Base-by-base conservation (phyloP, 2,888 invertebrate species). In the Hybos culiciformis region DNA sequence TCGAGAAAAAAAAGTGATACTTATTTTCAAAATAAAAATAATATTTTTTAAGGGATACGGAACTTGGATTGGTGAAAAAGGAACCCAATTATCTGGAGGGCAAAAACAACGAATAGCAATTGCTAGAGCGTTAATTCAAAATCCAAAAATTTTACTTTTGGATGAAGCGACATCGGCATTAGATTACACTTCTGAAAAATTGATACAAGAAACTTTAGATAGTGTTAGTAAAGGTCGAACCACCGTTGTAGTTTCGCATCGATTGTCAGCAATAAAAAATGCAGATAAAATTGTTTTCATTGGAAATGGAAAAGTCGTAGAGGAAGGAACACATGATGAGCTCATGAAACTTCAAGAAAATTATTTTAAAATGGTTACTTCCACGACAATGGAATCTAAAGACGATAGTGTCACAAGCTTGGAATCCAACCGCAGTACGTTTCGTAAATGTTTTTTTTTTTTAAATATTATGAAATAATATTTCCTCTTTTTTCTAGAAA, bases 151-250 rank as follows among this genome's bases (percentile, higher is more conserved):
- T 48, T 68, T 83, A 14, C 66, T 83, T 0, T 66, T 83, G 37
- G 88, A 88, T 55, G 88, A 88, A 61, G 87, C 86, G 0, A 90
- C 90, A 0, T 87, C 86, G 0, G 87, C 88, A 0, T 66, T 88
- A 49, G 88, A 88, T 61, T 78, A 81, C 6, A 77, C 80, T 51
- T 84, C 83, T 47, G 90, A 90, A 59, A 75, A 79, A 9, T 75
- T 76, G 43, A 87, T 90, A 2, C 88, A 88, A 61, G 76, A 77
- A 34, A 86, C 88, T 0, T 60, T 88, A 51, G 87, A 88, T 56
- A 69, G 73, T 15, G 87, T 86, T 0, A 74, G 81, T 12, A 71
- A 75, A 51, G 82, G 81, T 3, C 68, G 83, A 39, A 84, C 83
- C 47, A 83, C 83, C 44, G 69, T 84, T 43, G 78, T 83, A 56